Percentiles rank a stretch among this genome's conserved stretches.
phyloP scores from a whole-genome alignment of 2,888 invertebrate genomes.

The Anthophora plumipes region DNA sequence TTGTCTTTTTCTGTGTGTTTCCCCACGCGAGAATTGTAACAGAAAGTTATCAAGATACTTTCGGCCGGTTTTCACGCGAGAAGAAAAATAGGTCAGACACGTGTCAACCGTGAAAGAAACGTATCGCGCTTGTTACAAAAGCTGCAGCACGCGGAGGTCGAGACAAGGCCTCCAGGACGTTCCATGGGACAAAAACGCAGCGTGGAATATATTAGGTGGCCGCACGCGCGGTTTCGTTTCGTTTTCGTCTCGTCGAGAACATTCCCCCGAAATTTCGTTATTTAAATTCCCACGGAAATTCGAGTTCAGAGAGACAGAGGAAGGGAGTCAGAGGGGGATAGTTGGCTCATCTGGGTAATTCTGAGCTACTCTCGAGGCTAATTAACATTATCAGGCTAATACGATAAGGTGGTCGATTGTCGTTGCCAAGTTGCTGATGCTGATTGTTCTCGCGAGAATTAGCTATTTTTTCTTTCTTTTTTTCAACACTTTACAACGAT shows the following conservation, averaged over 20 bases:
- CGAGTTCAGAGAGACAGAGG: neutral
- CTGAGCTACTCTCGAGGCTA: slow-evolving; percentile 19
- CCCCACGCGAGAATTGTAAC: neutral
- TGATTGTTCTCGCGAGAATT: neutral
- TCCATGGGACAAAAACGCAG: neutral
- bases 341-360: neutral
- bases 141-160: neutral
- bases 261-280: slow-evolving; percentile 28
- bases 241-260: too few species aligned
- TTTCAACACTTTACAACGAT: too few species aligned
- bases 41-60: neutral
- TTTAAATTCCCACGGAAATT: slow-evolving; percentile 6
- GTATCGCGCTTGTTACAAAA: slow-evolving; percentile 7
- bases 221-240: neutral
- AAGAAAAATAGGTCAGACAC: slow-evolving; percentile 30
- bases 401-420: slow-evolving; percentile 14
- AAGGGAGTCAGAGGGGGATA: too few species aligned
- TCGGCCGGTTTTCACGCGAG: neutral
- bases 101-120: slow-evolving; percentile 7
- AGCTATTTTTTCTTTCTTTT: neutral
- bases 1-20: neutral
- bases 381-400: slow-evolving; percentile 43
- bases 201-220: neutral
- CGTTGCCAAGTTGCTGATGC: slow-evolving; percentile 4
- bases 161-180: neutral